Percentiles rank a stretch among this genome's conserved stretches.
phyloP scores from a whole-genome alignment of 2,888 invertebrate species.

The Netelia inedita region DNA sequence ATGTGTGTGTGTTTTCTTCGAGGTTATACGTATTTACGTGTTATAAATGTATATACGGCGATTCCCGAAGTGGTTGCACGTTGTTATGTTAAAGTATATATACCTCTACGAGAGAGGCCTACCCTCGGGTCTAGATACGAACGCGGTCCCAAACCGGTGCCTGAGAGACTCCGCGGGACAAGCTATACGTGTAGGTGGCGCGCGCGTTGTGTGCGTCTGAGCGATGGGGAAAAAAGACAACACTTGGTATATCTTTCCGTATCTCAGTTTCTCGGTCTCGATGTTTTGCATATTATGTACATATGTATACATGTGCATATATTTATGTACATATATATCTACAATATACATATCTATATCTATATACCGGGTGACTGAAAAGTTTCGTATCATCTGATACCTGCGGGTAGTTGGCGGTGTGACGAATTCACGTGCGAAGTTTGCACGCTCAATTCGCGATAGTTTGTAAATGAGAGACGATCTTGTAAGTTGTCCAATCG shows the following conservation, averaged over 20 bases:
- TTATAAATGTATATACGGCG: conserved; percentile 10
- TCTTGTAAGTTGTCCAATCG: no score
- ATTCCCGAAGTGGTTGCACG: conserved; percentile 1
- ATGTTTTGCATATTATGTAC: neutral
- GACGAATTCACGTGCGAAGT: no score
- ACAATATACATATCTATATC: no score
- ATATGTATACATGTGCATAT: neutral
- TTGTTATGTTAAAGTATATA: conserved; percentile 6
- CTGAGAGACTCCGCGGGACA: conserved; percentile 1
- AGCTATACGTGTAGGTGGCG: conserved; percentile 22
- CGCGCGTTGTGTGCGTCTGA: conserved; percentile 25
- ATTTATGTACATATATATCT: neutral
- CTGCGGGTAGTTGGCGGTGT: no score
- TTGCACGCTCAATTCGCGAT: no score
- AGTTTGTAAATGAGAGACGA: no score
- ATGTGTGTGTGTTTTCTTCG: conserved; percentile 34
- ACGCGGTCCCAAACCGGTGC: conserved; percentile 37
- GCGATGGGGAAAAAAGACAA: conserved; percentile 24
- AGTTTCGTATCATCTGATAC: no score
- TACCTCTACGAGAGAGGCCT: neutral
- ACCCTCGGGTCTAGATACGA: conserved; percentile 33
- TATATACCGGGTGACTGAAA: no score
- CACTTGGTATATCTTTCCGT: conserved; percentile 30
- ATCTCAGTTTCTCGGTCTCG: conserved; percentile 22
- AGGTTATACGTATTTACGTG: conserved; percentile 9